Conservation (phyloP, 2,888 invertebrate species). For the Nyleta sp. region DNA sequence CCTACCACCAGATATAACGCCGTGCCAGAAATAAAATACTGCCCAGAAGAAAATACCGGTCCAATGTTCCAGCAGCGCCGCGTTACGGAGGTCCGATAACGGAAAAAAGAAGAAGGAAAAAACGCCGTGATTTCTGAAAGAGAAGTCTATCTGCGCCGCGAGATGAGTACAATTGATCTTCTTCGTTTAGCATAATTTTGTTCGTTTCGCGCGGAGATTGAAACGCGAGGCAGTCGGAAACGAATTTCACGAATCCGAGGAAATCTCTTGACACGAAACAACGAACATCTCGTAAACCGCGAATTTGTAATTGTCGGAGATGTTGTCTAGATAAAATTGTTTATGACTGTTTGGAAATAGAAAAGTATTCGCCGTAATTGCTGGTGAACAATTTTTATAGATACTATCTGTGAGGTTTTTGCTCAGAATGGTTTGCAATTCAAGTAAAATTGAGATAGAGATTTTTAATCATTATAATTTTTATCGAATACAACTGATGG, state of each 20-base stretch:
- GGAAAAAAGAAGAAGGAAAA: conserved; percentile 25
- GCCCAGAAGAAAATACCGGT: conserved; percentile 75
- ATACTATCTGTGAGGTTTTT: too few species aligned
- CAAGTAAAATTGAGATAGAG: too few species aligned
- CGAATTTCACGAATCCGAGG: conserved; percentile 19
- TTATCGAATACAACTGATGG: too few species aligned
- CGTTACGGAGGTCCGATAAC: conserved; percentile 59
- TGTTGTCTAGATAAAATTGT: conserved; percentile 12
- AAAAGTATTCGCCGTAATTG: neutral
- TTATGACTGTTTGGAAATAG: neutral
- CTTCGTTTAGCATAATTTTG: conserved; percentile 19
- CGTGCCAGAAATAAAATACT: conserved; percentile 71
- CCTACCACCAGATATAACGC: conserved; percentile 61
- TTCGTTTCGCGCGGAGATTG: neutral
- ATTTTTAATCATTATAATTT: too few species aligned
- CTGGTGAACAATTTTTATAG: too few species aligned
- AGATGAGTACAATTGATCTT: conserved; percentile 27
- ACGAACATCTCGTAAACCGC: neutral
- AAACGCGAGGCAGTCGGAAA: conserved; percentile 17
- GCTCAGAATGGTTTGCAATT: too few species aligned
- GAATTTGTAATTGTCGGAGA: neutral
- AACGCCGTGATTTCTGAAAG: conserved; percentile 13
- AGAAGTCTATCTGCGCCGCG: conserved; percentile 9
- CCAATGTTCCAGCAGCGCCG: conserved; percentile 72
- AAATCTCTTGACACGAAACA: neutral